A percentile compares a stretch with the other conserved stretches of the same genome.
phyloP scores from a whole-genome alignment of 2,888 invertebrate species.

The Aethes cnicana region DNA sequence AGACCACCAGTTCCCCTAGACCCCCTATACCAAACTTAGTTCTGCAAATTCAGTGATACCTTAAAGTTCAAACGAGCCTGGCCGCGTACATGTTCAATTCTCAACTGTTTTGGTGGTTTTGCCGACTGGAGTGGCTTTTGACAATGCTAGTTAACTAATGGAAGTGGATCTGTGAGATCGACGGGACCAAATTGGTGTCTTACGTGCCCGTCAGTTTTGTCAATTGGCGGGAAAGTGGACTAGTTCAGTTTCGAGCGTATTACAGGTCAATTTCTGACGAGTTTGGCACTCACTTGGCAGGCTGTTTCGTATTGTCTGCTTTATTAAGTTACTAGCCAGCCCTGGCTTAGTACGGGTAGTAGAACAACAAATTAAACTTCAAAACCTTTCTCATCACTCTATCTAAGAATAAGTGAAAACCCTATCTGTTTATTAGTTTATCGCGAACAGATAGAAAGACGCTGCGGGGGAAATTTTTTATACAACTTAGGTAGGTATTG shows the following conservation, averaged over 20 bases:
- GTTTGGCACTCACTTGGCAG: too few relatives aligned
- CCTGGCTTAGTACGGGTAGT: too few relatives aligned
- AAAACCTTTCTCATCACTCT: too few relatives aligned
- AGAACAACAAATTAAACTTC: too few relatives aligned
- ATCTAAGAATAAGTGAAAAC: too few relatives aligned
- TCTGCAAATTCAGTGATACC: conserved; percentile 43
- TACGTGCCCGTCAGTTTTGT: conserved; percentile 48
- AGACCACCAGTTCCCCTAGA: conserved; percentile 55
- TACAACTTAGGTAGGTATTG: too few relatives aligned
- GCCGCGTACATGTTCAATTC: conserved; percentile 60
- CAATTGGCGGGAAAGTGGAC: conserved; percentile 49
- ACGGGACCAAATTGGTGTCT: conserved; percentile 63
- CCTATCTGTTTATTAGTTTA: too few relatives aligned
- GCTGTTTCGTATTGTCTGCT: too few relatives aligned
- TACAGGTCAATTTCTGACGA: conserved; percentile 23
- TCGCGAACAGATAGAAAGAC: too few relatives aligned
- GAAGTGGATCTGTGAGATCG: conserved; percentile 56
- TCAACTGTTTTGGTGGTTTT: conserved; percentile 72
- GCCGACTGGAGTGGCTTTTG: conserved; percentile 72
- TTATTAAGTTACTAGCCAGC: too few relatives aligned
- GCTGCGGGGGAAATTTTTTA: too few relatives aligned
- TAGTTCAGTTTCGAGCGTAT: conserved; percentile 45
- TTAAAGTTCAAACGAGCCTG: conserved; percentile 50
- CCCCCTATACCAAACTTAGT: conserved; percentile 40
- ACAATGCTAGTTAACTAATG: conserved; percentile 78